Percentiles rank a stretch among this genome's conserved stretches.
phyloP scores from a whole-genome alignment of 1,140 invertebrate genomes.

The Gryllus bimaculatus region DNA sequence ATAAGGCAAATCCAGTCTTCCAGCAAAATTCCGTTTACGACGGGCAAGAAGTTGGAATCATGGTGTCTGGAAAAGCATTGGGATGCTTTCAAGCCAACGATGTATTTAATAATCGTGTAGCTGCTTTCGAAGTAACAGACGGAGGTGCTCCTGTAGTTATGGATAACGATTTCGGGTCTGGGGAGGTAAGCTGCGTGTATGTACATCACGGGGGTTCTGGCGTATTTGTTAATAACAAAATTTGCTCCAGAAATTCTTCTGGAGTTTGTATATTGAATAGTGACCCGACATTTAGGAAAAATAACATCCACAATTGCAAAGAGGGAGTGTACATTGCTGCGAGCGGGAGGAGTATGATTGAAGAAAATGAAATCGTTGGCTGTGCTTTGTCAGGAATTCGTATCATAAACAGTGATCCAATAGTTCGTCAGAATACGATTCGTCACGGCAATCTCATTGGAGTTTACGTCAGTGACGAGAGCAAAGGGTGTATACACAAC shows the following conservation, averaged over 20 bases:
- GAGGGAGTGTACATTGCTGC: too few relatives aligned
- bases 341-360: too few relatives aligned
- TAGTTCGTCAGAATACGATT: too few relatives aligned
- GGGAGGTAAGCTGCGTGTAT: constrained; percentile 98
- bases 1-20: constrained; percentile 98
- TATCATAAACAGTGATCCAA: too few relatives aligned
- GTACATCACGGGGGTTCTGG: constrained; percentile 95
- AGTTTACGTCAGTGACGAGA: too few relatives aligned
- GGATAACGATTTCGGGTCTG: constrained; percentile 96
- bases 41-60: constrained; percentile 95
- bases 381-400: too few relatives aligned
- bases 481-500: too few relatives aligned
- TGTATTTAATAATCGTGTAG: constrained; percentile 97
- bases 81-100: constrained; percentile 98
- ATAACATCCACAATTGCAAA: too few relatives aligned
- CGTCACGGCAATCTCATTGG: too few relatives aligned
- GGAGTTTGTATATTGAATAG: too few relatives aligned
- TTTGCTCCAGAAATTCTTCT: constrained; percentile 98
- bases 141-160: constrained; percentile 97
- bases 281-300: too few relatives aligned
- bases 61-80: constrained; percentile 97
- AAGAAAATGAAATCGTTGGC: too few relatives aligned
- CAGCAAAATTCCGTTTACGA: constrained; percentile 96
- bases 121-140: constrained; percentile 98
- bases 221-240: constrained; percentile 98